phyloP scores from a whole-genome alignment of 2,797 vertebrate species.

The Coendou prehensilis region DNA sequence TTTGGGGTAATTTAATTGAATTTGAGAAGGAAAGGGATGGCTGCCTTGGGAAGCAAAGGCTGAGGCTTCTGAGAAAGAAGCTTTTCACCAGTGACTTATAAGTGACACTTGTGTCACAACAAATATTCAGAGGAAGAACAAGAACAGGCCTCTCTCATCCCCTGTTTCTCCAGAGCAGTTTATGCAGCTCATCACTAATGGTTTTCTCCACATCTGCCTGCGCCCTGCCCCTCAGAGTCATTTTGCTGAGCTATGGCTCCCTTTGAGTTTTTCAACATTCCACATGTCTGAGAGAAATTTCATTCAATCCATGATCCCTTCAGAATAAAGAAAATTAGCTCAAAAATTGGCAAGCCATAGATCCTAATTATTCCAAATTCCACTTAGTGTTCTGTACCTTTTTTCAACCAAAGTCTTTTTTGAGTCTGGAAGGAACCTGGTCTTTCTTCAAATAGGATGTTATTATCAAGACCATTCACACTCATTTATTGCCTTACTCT shows the following conservation, averaged over 20 bases:
- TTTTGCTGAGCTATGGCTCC: neutral
- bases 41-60: neutral
- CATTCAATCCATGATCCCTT: neutral
- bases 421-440: neutral
- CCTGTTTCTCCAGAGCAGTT: neutral
- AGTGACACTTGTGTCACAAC: neutral
- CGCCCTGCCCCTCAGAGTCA: neutral
- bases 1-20: conserved; percentile 72
- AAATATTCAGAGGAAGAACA: neutral
- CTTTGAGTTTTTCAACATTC: neutral
- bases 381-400: neutral
- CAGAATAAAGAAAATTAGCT: conserved; percentile 10
- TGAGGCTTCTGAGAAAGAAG: neutral
- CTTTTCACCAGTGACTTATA: neutral
- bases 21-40: conserved; percentile 65
- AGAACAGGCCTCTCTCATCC: neutral
- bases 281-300: neutral
- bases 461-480: neutral
- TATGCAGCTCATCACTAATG: neutral
- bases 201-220: neutral
- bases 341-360: neutral
- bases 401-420: neutral
- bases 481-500: neutral
- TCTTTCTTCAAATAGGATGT: neutral
- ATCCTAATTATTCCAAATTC: neutral